phyloP scores from a whole-genome alignment of 2,888 invertebrate genomes.

The Callimorpha dominula region DNA sequence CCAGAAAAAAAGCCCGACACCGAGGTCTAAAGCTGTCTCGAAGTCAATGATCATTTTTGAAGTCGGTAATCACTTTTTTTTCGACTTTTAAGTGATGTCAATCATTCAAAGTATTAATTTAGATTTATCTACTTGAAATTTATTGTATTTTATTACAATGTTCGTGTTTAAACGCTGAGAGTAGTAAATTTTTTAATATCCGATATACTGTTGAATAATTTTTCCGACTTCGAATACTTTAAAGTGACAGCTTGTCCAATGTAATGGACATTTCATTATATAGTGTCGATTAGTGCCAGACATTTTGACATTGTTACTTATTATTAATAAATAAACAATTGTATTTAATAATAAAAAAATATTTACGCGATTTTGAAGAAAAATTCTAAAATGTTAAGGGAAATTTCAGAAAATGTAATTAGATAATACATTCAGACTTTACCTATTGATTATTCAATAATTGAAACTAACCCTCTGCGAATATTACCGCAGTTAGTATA shows the following conservation, averaged over 20 bases:
- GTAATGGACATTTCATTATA: conserved; percentile 44
- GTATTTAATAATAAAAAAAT: conserved; percentile 49
- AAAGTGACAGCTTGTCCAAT: conserved; percentile 38
- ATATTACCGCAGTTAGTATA: neutral
- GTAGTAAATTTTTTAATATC: conserved; percentile 1
- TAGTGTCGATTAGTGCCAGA: conserved; percentile 69
- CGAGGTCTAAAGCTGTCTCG: conserved; percentile 71
- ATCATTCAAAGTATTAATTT: neutral
- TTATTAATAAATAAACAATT: conserved; percentile 51
- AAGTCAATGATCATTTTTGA: conserved; percentile 18
- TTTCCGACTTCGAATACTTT: conserved; percentile 31
- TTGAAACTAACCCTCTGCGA: neutral
- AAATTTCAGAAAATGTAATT: conserved; percentile 36
- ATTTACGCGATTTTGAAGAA: conserved; percentile 51
- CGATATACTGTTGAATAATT: neutral
- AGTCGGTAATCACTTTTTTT: conserved; percentile 18
- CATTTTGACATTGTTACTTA: conserved; percentile 70
- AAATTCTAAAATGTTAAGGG: conserved; percentile 41
- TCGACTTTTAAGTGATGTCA: conserved; percentile 14
- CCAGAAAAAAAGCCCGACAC: conserved; percentile 84
- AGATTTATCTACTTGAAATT: conserved; percentile 14
- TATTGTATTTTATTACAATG: conserved; percentile 11
- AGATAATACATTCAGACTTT: conserved; percentile 32
- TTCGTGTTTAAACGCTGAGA: conserved; percentile 1
- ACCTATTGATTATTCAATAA: neutral